Base-by-base conservation (phyloP, 1,140 invertebrate genomes). In the Steinernema feltiae region DNA sequence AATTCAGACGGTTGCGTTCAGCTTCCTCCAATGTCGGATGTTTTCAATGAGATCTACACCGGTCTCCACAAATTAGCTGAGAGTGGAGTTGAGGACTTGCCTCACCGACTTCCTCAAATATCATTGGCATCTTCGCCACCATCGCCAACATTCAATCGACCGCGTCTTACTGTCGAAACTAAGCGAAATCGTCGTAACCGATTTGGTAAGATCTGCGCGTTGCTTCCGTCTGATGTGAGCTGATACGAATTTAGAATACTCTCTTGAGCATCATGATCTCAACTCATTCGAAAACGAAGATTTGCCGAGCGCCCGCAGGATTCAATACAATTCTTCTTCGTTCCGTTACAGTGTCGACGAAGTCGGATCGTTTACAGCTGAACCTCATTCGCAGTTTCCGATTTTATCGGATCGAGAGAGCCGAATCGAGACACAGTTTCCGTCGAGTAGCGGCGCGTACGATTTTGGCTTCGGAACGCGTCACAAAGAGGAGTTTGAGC, bases 21-120 rank as follows among this genome's bases (percentile, higher is more conserved):
- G 53, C 12, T 63, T 21, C 12, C 53, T 17, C 53, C 53, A 27
- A 63, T 63, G 53, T 63, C 53, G 15, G 53, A 63, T 27, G 53
- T 63, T 15, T 63, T 63, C 53, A 63, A 63, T 21, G 53, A 63
- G 24, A 63, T 63, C 53, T 63, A 63, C 53, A 63, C 53, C 24
- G 53, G 53, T 63, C 53, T 63, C 24, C 53, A 63, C 53, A 63
- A 63, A 27, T 27, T 63, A 27, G 53, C 53, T 27, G 53, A 63
- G 24, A 17, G 7, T 15, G 53, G 53, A n/a, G 24, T 63, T 21
- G 53, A 63, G 3, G 53, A 63, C 12, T 3, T 7, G 24, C 24
- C 53, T 27, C 24, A 63, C 24, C 53, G 53, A 17, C 24, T 21
- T 17, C 53, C 53, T 17, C 24, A 7, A 3, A 7, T 7, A 3